phyloP scores from a whole-genome alignment of 2,113 vertebrate species.

The Anhinga rufa region DNA sequence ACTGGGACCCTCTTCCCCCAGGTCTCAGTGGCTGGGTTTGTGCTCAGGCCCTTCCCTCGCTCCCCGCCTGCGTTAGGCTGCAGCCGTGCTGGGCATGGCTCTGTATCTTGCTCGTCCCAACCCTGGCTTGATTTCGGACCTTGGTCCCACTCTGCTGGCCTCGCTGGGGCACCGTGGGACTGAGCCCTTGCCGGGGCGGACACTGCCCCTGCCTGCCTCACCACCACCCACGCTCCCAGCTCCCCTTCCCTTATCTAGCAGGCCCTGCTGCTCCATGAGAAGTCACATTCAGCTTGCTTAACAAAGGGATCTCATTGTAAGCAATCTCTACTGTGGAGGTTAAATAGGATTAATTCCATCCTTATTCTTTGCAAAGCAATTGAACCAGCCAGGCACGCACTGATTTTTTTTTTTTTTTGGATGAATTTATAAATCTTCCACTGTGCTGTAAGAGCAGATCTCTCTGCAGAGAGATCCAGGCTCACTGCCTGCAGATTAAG shows the following conservation, averaged over 20 bases:
- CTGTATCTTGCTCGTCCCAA: not conserved
- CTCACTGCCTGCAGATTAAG: not conserved
- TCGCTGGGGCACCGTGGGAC: accelerated
- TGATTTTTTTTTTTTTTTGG: not conserved
- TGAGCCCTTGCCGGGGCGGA: no score
- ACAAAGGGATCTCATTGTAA: not conserved
- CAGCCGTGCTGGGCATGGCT: not conserved
- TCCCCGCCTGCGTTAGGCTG: not conserved
- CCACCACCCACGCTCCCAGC: not conserved
- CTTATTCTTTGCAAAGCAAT: not conserved
- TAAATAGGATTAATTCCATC: not conserved
- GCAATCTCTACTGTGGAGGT: not conserved
- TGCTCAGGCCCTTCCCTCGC: not conserved
- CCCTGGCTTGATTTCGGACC: not conserved
- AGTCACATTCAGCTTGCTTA: not conserved
- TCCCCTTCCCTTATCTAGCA: not conserved
- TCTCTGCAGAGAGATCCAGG: not conserved
- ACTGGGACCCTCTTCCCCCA: not conserved
- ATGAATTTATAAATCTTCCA: not conserved
- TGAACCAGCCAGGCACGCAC: not conserved
- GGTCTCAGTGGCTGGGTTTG: accelerated
- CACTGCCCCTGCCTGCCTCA: not conserved
- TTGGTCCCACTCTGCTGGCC: no score
- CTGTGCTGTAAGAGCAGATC: not conserved
- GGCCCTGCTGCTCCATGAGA: not conserved